phyloP scores from a whole-genome alignment of 2,113 vertebrate species.

The Noturus placidus region DNA sequence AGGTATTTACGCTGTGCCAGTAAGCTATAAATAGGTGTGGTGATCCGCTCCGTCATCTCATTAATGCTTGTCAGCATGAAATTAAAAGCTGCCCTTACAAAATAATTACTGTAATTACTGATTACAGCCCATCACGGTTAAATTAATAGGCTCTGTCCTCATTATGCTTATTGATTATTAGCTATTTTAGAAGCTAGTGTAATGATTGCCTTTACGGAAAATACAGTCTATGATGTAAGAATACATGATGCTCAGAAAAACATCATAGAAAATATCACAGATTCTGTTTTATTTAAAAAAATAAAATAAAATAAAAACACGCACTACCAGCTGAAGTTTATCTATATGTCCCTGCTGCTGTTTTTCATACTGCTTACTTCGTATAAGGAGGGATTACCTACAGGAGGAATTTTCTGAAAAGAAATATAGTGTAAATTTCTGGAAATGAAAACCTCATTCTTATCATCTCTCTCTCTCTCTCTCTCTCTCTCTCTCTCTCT shows the following conservation, averaged over 20 bases:
- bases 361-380: slow-evolving; percentile 32
- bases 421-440: not conserved
- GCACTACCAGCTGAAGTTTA: slow-evolving; percentile 19
- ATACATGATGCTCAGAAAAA: not conserved
- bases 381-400: not conserved
- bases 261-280: no score
- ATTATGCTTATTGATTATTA: not conserved
- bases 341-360: slow-evolving; percentile 5
- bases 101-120: slow-evolving; percentile 6
- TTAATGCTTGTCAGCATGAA: no score
- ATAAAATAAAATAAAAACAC: not conserved
- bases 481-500: slow-evolving; percentile 45
- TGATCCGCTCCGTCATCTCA: not conserved
- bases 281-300: not conserved
- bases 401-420: not conserved
- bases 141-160: not conserved
- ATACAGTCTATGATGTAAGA: not conserved
- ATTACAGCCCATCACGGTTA: not conserved
- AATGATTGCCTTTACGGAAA: not conserved
- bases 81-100: not conserved
- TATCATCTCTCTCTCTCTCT: slow-evolving; percentile 27
- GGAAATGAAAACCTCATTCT: not conserved
- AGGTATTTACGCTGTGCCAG: not conserved
- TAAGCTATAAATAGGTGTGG: not conserved
- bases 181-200: not conserved